Base-by-base conservation (phyloP, 1,140 invertebrate genomes). In the Plectus sambesii region DNA sequence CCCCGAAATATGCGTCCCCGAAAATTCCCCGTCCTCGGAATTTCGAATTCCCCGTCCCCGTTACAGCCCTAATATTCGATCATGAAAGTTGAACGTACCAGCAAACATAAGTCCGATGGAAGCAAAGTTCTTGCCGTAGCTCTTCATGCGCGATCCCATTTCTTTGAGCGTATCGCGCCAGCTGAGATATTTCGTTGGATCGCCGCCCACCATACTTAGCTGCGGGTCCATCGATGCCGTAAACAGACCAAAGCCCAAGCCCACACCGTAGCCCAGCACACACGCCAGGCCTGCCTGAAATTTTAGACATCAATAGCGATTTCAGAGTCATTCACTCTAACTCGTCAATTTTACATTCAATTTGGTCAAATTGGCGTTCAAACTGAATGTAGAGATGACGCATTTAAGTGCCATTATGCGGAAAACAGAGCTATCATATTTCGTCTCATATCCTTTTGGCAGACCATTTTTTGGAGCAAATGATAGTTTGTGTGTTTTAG, bases 101-200 rank as follows among this genome's bases (percentile, higher is more conserved):
- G 90, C 82, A 74, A 96, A 98, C 40, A 96, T 77, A 19, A 82
- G 80, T 46, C 92, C 93, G 57, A 97, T 78, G 38, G 92, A 74
- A 17, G 89, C 92, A 79, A 98, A 98, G 71, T 94, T 97, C 74
- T 97, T 97, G 0, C 84, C 90, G 74, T 96, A 93, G 43, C 84
- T 80, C 33, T 88, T 68, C 42, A 86, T 88, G 4, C 88, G 82
- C 0, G 74, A 75, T 72, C 84, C 87, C 86, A 97, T 92, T 72
- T 98, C 93, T 36, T 78, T 64, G 51, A 69, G 55, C 4, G 73
- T 72, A 56, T 73, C 64, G 66, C 35, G 73, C 72, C 19, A 73
- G 68, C 39, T 64, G 33, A 58, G 66, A 49, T 26, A 15, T 68
- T 84, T 83, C 8, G 75, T 73, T 64, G 83, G 84, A 33, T 82